These are phyloP conservation scores for Pammene aurita DNA, from an alignment of 2,888 invertebrate species.

Conservation along the genomic window DNA sequence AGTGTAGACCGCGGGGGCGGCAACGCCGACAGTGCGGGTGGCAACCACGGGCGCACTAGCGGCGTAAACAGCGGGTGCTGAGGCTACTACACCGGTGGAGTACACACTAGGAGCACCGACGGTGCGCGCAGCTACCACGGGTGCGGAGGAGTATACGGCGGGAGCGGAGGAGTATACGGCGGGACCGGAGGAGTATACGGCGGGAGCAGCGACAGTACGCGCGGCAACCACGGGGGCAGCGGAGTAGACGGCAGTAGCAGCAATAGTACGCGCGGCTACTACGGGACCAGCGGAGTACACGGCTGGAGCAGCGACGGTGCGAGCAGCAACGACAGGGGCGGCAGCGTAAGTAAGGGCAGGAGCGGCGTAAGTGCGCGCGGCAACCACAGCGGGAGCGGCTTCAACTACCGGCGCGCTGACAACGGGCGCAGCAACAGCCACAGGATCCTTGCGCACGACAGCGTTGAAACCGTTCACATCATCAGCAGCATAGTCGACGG, in stretches of 20 bases:
- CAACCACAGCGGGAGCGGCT: constrained; percentile 53
- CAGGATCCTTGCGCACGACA: constrained; percentile 81
- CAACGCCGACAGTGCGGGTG: constrained; percentile 42
- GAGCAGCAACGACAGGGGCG: constrained; percentile 46
- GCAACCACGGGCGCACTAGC: constrained; percentile 45
- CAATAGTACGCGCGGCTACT: constrained; percentile 46
- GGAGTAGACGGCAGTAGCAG: constrained; percentile 46
- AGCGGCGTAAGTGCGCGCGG: constrained; percentile 47
- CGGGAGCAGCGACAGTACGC: constrained; percentile 46
- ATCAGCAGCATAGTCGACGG: constrained; percentile 83
- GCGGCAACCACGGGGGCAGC: constrained; percentile 49
- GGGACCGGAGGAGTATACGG: constrained; percentile 46
- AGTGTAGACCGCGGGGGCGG: constrained; percentile 42
- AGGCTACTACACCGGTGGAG: constrained; percentile 18
- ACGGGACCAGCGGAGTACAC: constrained; percentile 56
- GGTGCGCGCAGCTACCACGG: constrained; percentile 47
- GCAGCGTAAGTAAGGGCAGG: constrained; percentile 52
- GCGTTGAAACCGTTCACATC: constrained; percentile 84
- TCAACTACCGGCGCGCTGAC: constrained; percentile 50
- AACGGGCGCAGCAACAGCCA: constrained; percentile 57
- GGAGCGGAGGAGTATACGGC: constrained; percentile 44
- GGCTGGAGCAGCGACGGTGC: constrained; percentile 46
- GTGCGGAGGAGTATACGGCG: constrained; percentile 44
- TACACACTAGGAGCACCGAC: constrained; percentile 45
- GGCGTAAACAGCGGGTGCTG: constrained; percentile 42